A percentile compares a stretch with the other conserved stretches of the same genome.
These are phyloP conservation scores for Melipona quadrifasciata DNA, from an alignment of 1,140 invertebrate genomes.

Conservation along the genomic window DNA sequence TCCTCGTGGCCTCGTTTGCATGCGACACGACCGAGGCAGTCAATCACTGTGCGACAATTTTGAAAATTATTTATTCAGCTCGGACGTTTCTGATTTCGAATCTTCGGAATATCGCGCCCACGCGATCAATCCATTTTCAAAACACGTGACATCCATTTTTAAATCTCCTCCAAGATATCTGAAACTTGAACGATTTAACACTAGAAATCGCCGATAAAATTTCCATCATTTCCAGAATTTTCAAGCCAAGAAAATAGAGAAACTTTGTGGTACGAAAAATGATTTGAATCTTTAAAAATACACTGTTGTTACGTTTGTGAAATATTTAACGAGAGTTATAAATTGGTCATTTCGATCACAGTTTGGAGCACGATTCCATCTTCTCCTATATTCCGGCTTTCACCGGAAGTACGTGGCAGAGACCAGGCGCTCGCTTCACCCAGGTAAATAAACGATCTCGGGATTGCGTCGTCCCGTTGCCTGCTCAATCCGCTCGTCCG, in stretches of 20 bases:
- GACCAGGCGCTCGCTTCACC: background rate
- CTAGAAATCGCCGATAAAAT: no score
- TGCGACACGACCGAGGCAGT: background rate
- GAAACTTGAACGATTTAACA: no score
- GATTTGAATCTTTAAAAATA: no score
- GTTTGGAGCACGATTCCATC: background rate
- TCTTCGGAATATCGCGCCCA: background rate
- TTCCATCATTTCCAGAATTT: no score
- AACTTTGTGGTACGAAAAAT: no score
- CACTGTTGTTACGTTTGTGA: no score
- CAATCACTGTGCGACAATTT: background rate
- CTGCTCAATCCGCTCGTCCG: slow-evolving; percentile 47
- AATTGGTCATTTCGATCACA: no score
- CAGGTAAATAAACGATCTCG: slow-evolving; percentile 36
- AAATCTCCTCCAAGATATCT: no score
- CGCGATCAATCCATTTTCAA: background rate
- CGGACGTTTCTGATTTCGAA: background rate
- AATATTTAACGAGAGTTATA: no score
- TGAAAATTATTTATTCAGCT: background rate
- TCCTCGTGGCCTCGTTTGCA: background rate
- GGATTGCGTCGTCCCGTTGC: slow-evolving; percentile 40
- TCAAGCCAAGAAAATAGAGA: no score
- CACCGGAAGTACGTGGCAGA: slow-evolving; percentile 22
- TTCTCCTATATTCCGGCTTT: slow-evolving; percentile 17
- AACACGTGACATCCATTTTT: no score